phyloP scores from a whole-genome alignment of 1,140 invertebrate genomes.

The Drosophila ambigua region DNA sequence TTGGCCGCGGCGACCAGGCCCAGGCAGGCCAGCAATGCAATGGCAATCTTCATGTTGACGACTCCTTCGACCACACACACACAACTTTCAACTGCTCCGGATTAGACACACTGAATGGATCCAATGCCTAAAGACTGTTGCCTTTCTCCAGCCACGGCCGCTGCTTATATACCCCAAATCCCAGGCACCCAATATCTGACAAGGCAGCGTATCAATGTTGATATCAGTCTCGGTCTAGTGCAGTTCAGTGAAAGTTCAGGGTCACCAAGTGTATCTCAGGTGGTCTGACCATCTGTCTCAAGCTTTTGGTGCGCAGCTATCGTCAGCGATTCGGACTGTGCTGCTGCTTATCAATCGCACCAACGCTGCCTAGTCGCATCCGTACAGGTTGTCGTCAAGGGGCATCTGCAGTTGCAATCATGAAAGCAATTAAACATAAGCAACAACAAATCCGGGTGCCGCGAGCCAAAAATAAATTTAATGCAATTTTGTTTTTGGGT shows the following conservation, averaged over 20 bases:
- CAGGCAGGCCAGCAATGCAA: conserved; percentile 71
- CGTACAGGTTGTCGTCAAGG: conserved; percentile 37
- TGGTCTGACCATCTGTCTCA: conserved; percentile 36
- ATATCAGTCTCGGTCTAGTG: background rate
- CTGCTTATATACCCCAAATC: conserved; percentile 52
- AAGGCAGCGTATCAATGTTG: background rate
- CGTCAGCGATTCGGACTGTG: conserved; percentile 1
- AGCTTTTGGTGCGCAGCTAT: conserved; percentile 19
- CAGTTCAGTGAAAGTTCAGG: conserved; percentile 1
- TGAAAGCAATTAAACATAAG: conserved; percentile 1
- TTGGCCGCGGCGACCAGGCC: conserved; percentile 67
- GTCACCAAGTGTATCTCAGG: conserved; percentile 42
- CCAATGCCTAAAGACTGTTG: conserved; percentile 83
- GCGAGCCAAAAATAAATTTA: background rate
- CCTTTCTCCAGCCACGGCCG: background rate
- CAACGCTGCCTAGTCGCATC: background rate
- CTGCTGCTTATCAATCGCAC: conserved; percentile 35
- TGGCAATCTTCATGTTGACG: conserved; percentile 67
- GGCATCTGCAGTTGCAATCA: conserved; percentile 35
- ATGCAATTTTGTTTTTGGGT: conserved; percentile 48
- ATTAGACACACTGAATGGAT: conserved; percentile 57
- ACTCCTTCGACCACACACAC: conserved; percentile 16
- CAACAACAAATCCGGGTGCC: conserved; percentile 30
- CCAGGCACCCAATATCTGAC: conserved; percentile 1
- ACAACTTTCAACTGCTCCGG: conserved; percentile 69